Evolutionary conservation across 2,888 invertebrate genomes (phyloP).

Genomic region (Candidula unifasciata): DNA sequence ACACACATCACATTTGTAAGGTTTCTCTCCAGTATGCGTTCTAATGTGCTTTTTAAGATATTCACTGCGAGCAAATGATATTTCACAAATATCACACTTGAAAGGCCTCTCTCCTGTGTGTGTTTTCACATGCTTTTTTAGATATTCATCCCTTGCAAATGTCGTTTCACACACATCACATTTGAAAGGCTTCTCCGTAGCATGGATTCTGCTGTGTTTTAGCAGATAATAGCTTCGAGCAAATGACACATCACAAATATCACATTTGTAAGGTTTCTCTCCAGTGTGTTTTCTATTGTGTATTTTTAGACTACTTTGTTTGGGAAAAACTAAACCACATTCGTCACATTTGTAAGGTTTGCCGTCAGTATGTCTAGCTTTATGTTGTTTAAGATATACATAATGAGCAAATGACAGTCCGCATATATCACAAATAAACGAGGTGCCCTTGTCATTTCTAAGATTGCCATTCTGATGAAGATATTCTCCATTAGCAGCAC

Average conservation of each 20-base stretch:
- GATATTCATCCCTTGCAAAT: not conserved
- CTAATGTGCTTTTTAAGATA: not conserved
- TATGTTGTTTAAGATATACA: not conserved
- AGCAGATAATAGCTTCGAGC: no score
- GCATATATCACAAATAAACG: no score
- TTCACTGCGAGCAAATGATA: not conserved
- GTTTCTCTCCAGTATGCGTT: not conserved
- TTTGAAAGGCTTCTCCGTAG: no score
- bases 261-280: no score
- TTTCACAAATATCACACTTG: constrained; percentile 3
- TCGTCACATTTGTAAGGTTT: not conserved
- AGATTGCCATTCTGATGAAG: no score
- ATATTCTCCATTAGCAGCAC: no score
- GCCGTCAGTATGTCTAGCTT: not conserved
- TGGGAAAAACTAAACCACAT: not conserved
- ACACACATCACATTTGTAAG: constrained; percentile 31
- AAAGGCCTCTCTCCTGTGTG: not conserved
- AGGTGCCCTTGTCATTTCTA: no score
- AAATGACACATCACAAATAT: no score
- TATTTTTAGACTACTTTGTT: not conserved
- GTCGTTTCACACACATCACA: not conserved
- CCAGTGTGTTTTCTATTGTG: no score
- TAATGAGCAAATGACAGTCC: no score
- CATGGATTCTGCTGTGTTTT: no score
- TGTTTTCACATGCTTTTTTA: no score